Percentiles rank a stretch among this genome's conserved stretches.
Conservation (phyloP, 2,113 vertebrate genomes). For the Albula goreensis region DNA sequence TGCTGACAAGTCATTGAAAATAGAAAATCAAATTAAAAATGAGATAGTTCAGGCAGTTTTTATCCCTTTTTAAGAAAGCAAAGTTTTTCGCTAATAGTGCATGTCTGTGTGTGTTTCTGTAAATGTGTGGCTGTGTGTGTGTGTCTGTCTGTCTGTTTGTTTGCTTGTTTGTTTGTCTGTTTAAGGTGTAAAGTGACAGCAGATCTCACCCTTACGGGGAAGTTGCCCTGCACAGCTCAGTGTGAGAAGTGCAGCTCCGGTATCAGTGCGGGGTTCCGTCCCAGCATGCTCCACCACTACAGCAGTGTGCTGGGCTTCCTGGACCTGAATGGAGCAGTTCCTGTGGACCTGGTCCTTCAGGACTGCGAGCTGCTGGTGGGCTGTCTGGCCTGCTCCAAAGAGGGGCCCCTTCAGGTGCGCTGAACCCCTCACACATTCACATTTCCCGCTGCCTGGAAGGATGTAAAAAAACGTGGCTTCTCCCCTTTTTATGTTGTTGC, state of each 20-base stretch:
- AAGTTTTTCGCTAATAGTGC: too few species aligned
- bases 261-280: constrained; percentile 66
- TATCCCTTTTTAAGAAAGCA: too few species aligned
- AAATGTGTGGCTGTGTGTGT: too few species aligned
- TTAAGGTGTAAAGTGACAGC: constrained; percentile 74
- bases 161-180: not conserved
- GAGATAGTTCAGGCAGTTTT: too few species aligned
- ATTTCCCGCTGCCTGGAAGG: too few species aligned
- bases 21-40: too few species aligned
- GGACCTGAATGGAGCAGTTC: constrained; percentile 66
- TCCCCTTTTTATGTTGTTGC: too few species aligned
- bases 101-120: too few species aligned
- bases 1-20: too few species aligned
- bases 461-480: too few species aligned
- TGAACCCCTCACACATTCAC: not conserved
- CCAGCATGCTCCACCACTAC: constrained; percentile 73
- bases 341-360: constrained; percentile 73
- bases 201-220: constrained; percentile 65
- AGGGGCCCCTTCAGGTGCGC: constrained; percentile 62
- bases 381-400: constrained; percentile 73
- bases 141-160: not conserved
- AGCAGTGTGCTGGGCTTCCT: constrained; percentile 72
- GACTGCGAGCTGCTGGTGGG: constrained; percentile 64
- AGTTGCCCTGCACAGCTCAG: constrained; percentile 61
- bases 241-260: constrained; percentile 73